Base-by-base conservation (phyloP, 1,140 invertebrate species). In the Uloborus diversus region DNA sequence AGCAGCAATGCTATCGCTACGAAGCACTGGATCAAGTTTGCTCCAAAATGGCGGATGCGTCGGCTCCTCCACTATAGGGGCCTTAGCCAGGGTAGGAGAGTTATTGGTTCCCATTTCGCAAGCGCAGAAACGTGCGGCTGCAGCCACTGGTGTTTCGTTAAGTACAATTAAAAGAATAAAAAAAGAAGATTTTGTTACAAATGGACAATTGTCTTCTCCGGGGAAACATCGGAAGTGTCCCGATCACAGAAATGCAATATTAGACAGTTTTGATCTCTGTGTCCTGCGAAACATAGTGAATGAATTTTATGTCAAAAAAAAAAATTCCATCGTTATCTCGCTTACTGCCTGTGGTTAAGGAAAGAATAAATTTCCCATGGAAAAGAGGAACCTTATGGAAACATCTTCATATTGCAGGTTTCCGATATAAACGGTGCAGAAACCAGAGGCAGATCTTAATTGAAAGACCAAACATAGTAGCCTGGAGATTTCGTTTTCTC, bases 331-430 rank as follows among this genome's bases (percentile, higher is more conserved):
- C 62, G 4, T 9, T 65, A 11, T 37, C 32, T 7, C 17, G 17
- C 14, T 42, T 65, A 23, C 32, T 65, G 5, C 62, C 62, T 5
- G 20, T n/a, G 13, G 5, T 65, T 3, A 65, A 65, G 17, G 33
- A 65, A 42, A 35, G 23, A 23, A 42, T 65, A 17, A 37, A 23
- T 65, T 65, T 65, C 27, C 32, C 35, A n/a, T 65, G 5, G 62
- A 23, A 42, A 37, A 65, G 25, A 35, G 32, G 23, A 25, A n/a
- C 62, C 20, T n/a, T 65, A 37, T 9, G 32, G 35, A 65, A 37
- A 65, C 4, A 11, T 35, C 62, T 42, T 11, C 32, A 37, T 27
- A 4, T 9, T 17, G 23, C 13, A 9, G 32, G 62, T 11, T 65
- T 65, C 25, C 30, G 11, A 37, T 17, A n/a, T n/a, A n/a, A n/a